Evolutionary conservation across 2,797 vertebrate genomes (phyloP).

Genomic region (Danio albolineatus): DNA sequence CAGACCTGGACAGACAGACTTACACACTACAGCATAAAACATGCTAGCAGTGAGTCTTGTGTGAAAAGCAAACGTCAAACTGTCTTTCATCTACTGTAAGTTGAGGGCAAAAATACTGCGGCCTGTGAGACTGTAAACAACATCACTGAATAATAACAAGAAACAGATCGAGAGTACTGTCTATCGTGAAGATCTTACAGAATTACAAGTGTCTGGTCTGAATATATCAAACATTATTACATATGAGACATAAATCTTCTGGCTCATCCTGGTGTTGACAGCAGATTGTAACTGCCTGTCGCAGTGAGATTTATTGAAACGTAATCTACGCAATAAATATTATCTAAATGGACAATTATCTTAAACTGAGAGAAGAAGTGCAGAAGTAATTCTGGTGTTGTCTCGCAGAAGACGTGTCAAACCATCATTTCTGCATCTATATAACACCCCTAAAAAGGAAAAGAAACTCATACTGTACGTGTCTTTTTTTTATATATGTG

Average conservation of each 20-base stretch:
- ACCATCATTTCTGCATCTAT: too few species aligned
- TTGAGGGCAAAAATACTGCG: background rate
- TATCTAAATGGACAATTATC: background rate
- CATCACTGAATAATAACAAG: background rate
- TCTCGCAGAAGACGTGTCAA: background rate
- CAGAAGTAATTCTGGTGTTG: background rate
- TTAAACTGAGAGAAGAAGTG: background rate
- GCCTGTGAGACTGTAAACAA: background rate
- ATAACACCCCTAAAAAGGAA: too few species aligned
- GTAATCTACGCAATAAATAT: background rate
- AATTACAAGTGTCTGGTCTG: background rate
- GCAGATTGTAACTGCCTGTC: background rate
- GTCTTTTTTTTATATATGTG: too few species aligned
- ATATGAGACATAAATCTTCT: background rate
- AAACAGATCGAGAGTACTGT: background rate
- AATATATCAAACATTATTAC: conserved; percentile 3
- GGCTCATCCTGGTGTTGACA: background rate
- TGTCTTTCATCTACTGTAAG: background rate
- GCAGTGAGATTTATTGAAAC: background rate
- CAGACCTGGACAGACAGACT: background rate
- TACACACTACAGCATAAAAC: too few species aligned
- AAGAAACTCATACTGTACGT: too few species aligned
- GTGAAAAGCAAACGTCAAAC: background rate
- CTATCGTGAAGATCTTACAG: background rate
- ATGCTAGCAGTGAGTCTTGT: too few species aligned